Percentiles rank a stretch among this genome's conserved stretches.
Conservation (phyloP, 2,113 vertebrate genomes). For the Colinus virginianus region DNA sequence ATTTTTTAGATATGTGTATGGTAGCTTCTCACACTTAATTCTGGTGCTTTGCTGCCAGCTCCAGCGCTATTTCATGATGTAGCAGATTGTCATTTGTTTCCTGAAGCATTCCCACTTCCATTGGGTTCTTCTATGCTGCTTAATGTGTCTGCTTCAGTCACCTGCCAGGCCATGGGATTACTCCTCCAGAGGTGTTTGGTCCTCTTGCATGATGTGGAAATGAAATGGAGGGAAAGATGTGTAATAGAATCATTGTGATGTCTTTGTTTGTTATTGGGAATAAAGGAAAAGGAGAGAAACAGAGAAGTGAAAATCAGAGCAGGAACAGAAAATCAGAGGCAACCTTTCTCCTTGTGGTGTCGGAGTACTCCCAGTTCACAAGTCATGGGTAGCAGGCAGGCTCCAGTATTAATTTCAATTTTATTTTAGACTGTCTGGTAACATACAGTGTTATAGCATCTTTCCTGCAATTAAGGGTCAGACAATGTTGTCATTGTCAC, state of each 20-base stretch:
- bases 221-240: fast-evolving
- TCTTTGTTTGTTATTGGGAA: not conserved
- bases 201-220: not conserved
- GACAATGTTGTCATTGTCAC: not conserved
- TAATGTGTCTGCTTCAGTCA: not conserved
- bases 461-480: constrained; percentile 59
- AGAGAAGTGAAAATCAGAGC: not conserved
- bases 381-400: not conserved
- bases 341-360: not conserved
- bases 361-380: not conserved
- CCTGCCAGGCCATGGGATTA: not conserved
- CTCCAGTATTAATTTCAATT: constrained; percentile 16
- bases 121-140: not conserved
- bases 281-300: not conserved
- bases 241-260: not conserved
- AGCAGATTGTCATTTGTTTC: not conserved
- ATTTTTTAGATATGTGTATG: not conserved
- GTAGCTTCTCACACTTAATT: not conserved
- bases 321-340: not conserved
- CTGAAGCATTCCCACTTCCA: not conserved
- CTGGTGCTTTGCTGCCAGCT: not conserved
- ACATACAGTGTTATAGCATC: not conserved
- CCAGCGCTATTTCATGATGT: fast-evolving
- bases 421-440: constrained; percentile 10
- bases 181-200: not conserved